phyloP scores from a whole-genome alignment of 2,797 vertebrate genomes.

The Galago senegalensis region DNA sequence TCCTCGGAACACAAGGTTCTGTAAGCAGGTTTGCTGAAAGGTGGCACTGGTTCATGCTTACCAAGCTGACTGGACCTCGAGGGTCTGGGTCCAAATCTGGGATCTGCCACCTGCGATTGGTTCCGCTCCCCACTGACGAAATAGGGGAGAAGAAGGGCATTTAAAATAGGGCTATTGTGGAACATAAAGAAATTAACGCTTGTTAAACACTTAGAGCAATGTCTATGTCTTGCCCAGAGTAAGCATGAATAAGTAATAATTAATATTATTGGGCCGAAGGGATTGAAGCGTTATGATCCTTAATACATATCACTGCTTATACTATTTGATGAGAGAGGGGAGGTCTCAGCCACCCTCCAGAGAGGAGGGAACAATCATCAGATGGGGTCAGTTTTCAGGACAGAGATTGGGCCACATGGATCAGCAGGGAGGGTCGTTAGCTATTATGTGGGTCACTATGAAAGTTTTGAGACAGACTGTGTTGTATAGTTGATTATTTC shows the following conservation, averaged over 20 bases:
- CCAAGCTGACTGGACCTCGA: background rate
- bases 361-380: background rate
- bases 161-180: background rate
- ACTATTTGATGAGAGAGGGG: background rate
- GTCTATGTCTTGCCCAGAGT: background rate
- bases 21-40: background rate
- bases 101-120: background rate
- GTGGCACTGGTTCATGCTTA: background rate
- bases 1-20: background rate
- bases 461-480: no score
- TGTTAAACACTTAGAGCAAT: background rate
- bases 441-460: background rate
- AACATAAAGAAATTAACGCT: background rate
- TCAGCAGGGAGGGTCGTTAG: no score
- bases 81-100: background rate
- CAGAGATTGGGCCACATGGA: fast-evolving
- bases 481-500: no score
- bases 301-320: background rate
- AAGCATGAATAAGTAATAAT: background rate
- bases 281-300: background rate
- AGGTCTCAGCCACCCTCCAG: background rate
- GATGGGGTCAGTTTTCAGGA: background rate
- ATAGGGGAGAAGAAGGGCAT: background rate
- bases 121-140: background rate
- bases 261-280: background rate